Base-by-base conservation (phyloP, 2,797 vertebrate genomes). In the Antrozous pallidus region DNA sequence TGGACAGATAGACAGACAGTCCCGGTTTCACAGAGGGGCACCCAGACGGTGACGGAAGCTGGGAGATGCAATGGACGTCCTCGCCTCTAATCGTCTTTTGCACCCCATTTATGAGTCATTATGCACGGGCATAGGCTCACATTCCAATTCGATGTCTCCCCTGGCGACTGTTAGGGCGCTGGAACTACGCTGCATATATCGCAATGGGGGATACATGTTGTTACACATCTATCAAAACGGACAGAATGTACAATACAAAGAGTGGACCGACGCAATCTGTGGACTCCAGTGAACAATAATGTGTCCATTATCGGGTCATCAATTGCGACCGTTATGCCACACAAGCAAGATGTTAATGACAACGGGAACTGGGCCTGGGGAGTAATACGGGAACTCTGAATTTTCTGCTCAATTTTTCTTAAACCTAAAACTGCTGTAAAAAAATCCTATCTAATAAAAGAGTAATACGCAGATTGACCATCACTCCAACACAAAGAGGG, bases 361-460 rank as follows among this genome's bases (percentile, higher is more conserved):
- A 88, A 12, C 20, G 56, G 54, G 16, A 33, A 24, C 31, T 47
- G 45, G 36, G 13, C 3, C 3, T 3, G 3, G 10, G 3, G 10
- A 54, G 4, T 47, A 33, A 51, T 2, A 28, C 4, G 31, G 42
- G 11, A 49, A 56, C 12, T 75, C 78, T 42, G 78, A 63, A 17
- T 79, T 51, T 86, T 51, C 93, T 45, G 31, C 36, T 88, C 26
- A 3, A 6, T 47, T 85, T 89, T 81, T 40, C 61, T 69, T 38
- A 90, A 94, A 45, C 31, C 31, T 83, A 65, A 80, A 65, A 89
- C 42, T 58, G 47, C 51, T 81, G 33, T 71, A 31, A 79, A 83
- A 84, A 54, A 51, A 47, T n/a, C n/a, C n/a, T n/a, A n/a, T n/a
- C n/a, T n/a, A n/a, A n/a, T n/a, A n/a, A n/a, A n/a, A n/a, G n/a